These are phyloP conservation scores for Poeciliopsis infans DNA, from an alignment of 2,797 vertebrate genomes.

Conservation along the genomic window DNA sequence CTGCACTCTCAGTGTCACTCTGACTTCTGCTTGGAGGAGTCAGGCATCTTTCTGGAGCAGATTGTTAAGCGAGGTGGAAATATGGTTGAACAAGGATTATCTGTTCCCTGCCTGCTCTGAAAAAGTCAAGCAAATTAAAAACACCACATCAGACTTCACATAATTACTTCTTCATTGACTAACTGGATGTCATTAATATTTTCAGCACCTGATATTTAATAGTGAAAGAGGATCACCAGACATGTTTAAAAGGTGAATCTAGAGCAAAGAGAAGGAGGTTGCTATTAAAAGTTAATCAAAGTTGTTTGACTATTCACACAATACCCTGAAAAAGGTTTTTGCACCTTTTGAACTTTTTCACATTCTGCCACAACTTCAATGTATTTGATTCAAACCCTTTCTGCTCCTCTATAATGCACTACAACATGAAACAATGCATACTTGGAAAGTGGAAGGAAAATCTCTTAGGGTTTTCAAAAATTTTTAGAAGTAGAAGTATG, in stretches of 20 bases:
- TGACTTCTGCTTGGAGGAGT: constrained; percentile 68
- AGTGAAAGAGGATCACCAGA: constrained; percentile 38
- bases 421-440: background rate
- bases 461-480: background rate
- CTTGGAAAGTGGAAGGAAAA: background rate
- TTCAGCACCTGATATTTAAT: constrained; percentile 43
- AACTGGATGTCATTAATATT: constrained; percentile 39
- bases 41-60: constrained; percentile 61
- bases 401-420: background rate
- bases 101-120: constrained; percentile 58
- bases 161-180: constrained; percentile 60
- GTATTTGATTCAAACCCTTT: background rate
- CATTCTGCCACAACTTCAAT: background rate
- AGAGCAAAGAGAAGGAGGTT: constrained; percentile 12
- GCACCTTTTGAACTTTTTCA: background rate
- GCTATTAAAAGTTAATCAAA: background rate
- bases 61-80: constrained; percentile 69
- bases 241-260: constrained; percentile 33
- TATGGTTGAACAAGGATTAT: constrained; percentile 68
- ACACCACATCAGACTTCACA: constrained; percentile 48
- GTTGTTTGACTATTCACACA: background rate
- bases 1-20: constrained; percentile 69
- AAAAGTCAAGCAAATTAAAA: constrained; percentile 70
- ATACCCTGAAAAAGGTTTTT: background rate
- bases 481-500: background rate